Evolutionary conservation across 1,140 invertebrate species (phyloP).

Genomic region (Melitaea cinxia): DNA sequence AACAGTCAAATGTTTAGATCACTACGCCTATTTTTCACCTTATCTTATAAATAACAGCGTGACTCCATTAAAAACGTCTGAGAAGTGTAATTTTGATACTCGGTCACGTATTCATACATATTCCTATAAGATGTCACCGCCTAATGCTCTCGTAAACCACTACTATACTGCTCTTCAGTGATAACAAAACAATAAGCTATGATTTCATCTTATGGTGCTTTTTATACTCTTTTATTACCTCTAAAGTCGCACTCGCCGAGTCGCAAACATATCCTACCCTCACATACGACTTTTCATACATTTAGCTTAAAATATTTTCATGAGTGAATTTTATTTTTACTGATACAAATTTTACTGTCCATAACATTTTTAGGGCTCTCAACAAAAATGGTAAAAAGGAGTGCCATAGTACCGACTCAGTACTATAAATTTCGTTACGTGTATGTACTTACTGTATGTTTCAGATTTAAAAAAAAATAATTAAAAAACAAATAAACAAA

Average conservation of each 20-base stretch:
- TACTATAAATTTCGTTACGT: background rate
- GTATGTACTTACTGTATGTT: background rate
- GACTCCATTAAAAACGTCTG: no score
- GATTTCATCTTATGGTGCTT: slow-evolving; percentile 58
- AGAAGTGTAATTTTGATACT: background rate
- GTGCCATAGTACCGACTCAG: background rate
- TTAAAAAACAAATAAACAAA: background rate
- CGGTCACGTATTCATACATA: slow-evolving; percentile 40
- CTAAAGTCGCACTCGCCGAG: slow-evolving; percentile 58
- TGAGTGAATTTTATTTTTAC: slow-evolving; percentile 24
- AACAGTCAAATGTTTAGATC: no score
- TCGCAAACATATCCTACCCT: slow-evolving; percentile 45
- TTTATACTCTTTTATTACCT: slow-evolving; percentile 73
- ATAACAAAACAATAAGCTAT: slow-evolving; percentile 69
- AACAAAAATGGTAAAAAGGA: background rate
- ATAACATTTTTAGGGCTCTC: slow-evolving; percentile 14
- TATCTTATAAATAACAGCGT: no score
- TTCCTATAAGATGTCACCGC: slow-evolving; percentile 62
- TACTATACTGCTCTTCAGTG: slow-evolving; percentile 30
- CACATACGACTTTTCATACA: slow-evolving; percentile 36
- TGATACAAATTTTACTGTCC: slow-evolving; percentile 34
- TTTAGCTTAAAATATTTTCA: slow-evolving; percentile 45
- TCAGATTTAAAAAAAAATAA: background rate
- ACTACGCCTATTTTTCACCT: no score
- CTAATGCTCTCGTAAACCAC: slow-evolving; percentile 59